Percentiles rank a stretch among this genome's conserved stretches.
Conservation (phyloP, 2,113 vertebrate species). For the Elaphurus davidianus region DNA sequence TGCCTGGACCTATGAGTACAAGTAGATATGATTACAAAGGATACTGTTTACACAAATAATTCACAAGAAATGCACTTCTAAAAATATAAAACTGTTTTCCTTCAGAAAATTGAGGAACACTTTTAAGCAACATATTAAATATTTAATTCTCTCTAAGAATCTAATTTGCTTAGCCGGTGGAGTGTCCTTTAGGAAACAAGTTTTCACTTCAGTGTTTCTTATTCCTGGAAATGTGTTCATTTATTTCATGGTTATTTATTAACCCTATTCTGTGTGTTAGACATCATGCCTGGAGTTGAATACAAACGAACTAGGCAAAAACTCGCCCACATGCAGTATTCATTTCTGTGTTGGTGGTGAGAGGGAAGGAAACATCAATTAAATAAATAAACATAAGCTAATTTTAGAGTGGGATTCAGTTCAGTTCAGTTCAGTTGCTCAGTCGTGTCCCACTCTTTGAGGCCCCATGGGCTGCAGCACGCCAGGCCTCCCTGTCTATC, state of each 20-base stretch:
- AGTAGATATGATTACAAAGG: background rate
- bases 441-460: background rate
- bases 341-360: background rate
- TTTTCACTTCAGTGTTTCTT: background rate
- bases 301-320: background rate
- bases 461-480: background rate
- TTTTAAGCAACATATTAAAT: background rate
- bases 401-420: background rate
- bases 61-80: background rate
- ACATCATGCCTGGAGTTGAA: background rate
- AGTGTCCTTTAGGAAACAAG: background rate
- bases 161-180: background rate
- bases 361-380: background rate
- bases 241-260: background rate
- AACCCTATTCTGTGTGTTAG: background rate
- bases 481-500: background rate
- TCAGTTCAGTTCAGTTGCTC: background rate
- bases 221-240: background rate
- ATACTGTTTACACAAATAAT: background rate
- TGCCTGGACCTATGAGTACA: background rate
- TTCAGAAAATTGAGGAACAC: background rate
- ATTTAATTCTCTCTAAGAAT: background rate
- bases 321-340: background rate
- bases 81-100: background rate
- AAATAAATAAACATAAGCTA: background rate